A percentile compares a stretch with the other conserved stretches of the same genome.
phyloP scores from a whole-genome alignment of 2,113 vertebrate genomes.

The Mus musculus region GRCm39 chr15:4010001-4010500 shows the following conservation, averaged over 20 bases:
- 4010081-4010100: background rate
- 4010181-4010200: constrained; percentile 26
- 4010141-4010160: background rate
- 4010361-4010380: background rate
- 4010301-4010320: background rate
- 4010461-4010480: background rate
- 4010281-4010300: background rate
- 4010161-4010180: background rate
- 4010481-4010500: background rate
- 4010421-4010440: background rate
- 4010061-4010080: background rate
- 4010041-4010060: background rate
- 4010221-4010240: background rate
- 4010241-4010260: background rate
- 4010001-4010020: background rate
- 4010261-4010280: background rate
- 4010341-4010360: background rate
- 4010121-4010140: background rate
- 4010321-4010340: background rate
- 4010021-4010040: background rate
- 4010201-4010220: constrained; percentile 12
- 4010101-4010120: constrained; percentile 10
- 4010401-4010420: background rate
- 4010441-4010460: background rate
- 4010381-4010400: background rate